Conservation (phyloP, 1,140 invertebrate species). For the Muscidifurax raptorellus region DNA sequence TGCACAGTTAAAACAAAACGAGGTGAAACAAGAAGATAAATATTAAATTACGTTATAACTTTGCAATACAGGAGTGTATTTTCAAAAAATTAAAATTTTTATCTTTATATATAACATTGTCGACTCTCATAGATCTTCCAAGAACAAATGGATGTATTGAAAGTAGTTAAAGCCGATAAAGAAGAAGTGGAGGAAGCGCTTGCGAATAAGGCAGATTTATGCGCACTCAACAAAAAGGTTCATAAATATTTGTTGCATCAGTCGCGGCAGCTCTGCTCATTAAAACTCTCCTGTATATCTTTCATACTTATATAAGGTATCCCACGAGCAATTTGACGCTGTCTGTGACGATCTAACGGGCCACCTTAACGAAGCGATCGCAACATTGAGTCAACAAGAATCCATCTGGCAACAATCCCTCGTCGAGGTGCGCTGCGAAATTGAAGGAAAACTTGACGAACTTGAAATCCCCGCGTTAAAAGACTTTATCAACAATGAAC, state of each 20-base stretch:
- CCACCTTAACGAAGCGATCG: conserved; percentile 79
- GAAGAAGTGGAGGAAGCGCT: conserved; percentile 81
- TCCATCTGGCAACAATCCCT: conserved; percentile 71
- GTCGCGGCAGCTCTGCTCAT: neutral
- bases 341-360: conserved; percentile 80
- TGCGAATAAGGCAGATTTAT: conserved; percentile 83
- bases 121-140: conserved; percentile 50
- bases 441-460: conserved; percentile 82
- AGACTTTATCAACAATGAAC: conserved; percentile 80
- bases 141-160: conserved; percentile 77
- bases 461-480: conserved; percentile 80
- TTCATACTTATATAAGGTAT: conserved; percentile 72
- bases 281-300: neutral
- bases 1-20: conserved; percentile 49
- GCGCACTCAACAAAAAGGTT: conserved; percentile 79
- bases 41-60: no score
- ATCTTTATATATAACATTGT: neutral
- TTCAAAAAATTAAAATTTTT: no score
- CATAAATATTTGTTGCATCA: neutral
- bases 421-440: conserved; percentile 80
- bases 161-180: conserved; percentile 79
- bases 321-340: conserved; percentile 81
- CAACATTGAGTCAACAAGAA: conserved; percentile 79
- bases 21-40: conserved; percentile 54
- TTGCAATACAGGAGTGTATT: no score